phyloP scores from a whole-genome alignment of 2,113 vertebrate genomes.

The Trochalopteron elliotii region DNA sequence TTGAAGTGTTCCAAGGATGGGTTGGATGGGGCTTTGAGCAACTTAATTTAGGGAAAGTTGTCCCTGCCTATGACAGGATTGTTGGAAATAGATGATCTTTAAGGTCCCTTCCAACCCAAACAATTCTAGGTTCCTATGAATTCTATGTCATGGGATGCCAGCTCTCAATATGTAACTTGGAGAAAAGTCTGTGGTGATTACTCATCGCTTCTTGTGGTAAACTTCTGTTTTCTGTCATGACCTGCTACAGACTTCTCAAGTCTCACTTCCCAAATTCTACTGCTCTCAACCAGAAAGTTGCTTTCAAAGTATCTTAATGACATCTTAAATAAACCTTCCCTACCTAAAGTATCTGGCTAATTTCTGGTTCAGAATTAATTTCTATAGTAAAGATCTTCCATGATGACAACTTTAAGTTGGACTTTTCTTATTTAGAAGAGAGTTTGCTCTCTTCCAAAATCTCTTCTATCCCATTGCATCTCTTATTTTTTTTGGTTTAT shows the following conservation, averaged over 20 bases:
- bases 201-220: not conserved
- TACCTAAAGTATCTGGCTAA: not conserved
- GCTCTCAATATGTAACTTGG: not conserved
- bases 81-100: not conserved
- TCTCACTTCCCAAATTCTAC: not conserved
- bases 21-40: not conserved
- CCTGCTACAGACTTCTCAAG: not conserved
- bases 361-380: not conserved
- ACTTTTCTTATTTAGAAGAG: not conserved
- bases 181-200: not conserved
- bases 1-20: not conserved
- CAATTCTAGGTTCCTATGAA: not conserved
- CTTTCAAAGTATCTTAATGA: not conserved
- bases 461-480: not conserved
- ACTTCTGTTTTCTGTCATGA: not conserved
- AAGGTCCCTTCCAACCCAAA: not conserved
- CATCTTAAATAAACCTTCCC: not conserved
- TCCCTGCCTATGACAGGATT: not conserved
- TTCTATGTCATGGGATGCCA: not conserved
- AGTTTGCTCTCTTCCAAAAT: not conserved
- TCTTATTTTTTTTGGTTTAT: not conserved
- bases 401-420: not conserved
- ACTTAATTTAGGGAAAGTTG: not conserved
- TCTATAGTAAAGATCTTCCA: not conserved
- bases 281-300: not conserved